Base-by-base conservation (phyloP, 2,888 invertebrate species). In the Suillia variegata region DNA sequence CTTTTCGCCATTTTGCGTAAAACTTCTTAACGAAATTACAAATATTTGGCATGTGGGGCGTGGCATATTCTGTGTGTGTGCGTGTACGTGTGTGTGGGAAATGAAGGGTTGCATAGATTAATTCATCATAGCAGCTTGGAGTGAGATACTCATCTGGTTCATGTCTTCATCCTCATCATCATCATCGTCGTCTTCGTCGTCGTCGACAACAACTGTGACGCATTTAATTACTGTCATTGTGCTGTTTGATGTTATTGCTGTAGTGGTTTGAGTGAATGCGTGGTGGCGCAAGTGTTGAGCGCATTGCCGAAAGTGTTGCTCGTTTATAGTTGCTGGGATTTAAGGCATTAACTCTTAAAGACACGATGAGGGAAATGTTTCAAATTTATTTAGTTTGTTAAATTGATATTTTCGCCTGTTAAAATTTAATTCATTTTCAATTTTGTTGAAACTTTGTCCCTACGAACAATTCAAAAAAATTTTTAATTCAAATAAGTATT, bases 151-250 rank as follows among this genome's bases (percentile, higher is more conserved):
- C 31, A 8, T 31, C 31, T 31, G 12, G 6, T 31, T 31, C 31
- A 12, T 31, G 31, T 31, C 31, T 31, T 31, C 31, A 12, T 31
- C 31, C 6, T 31, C 31, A 12, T 31, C 31, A 12, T 31, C 31
- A 31, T 31, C n/a, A n/a, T n/a, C n/a, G n/a, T n/a, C n/a, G n/a
- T n/a, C n/a, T n/a, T n/a, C 38, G 38, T 13, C 38, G n/a, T 38
- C 38, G n/a, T 4, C 38, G 38, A 38, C 31, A 31, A 13, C 38
- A 38, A n/a, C 38, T 8, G 12, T 49, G 50, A 17, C 26, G 50
- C 50, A 50, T 50, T 50, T 50, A 50, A 50, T 50, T 50, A 50
- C 50, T 50, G 50, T 50, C 50, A 50, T 50, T 50, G 50, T 49
- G n/a, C n/a, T n/a, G n/a, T 49, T 20, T 21, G 49, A 21, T 15